Evolutionary conservation across 1,140 invertebrate genomes (phyloP).

Genomic region (Polyergus mexicanus): DNA sequence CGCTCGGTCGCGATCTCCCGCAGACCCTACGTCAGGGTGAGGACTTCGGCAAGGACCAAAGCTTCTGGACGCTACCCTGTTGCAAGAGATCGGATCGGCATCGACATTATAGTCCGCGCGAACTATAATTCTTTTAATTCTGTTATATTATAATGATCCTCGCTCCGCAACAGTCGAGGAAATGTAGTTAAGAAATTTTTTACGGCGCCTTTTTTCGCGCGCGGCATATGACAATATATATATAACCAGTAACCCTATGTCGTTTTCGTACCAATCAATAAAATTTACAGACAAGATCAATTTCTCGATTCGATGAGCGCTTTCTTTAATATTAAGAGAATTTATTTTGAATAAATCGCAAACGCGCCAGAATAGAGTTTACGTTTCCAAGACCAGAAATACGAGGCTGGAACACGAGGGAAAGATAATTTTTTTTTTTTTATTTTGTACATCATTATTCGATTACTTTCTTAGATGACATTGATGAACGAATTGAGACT

Average conservation of each 20-base stretch:
- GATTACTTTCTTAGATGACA: background rate
- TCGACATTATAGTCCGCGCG: constrained; percentile 49
- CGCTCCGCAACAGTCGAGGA: background rate
- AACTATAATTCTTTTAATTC: constrained; percentile 48
- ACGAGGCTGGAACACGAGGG: background rate
- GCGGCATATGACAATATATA: background rate
- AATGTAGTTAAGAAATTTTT: constrained; percentile 46
- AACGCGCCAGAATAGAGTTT: background rate
- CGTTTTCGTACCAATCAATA: background rate
- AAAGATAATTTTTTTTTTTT: background rate
- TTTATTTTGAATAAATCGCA: constrained; percentile 2
- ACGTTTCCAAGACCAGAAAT: background rate
- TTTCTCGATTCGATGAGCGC: background rate
- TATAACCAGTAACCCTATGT: background rate
- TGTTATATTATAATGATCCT: background rate
- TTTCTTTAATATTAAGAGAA: background rate
- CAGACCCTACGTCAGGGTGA: constrained; percentile 91
- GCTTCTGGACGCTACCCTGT: constrained; percentile 87
- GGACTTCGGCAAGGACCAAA: constrained; percentile 89
- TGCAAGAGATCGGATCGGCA: constrained; percentile 56
- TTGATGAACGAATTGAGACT: background rate
- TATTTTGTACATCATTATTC: constrained; percentile 17
- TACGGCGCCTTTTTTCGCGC: too few relatives aligned
- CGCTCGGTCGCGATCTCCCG: constrained; percentile 90
- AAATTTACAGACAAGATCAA: background rate